Evolutionary conservation across 1,140 invertebrate genomes (phyloP), one percentile per base, ranked within the genome.

Genomic region (Atta texana): DNA sequence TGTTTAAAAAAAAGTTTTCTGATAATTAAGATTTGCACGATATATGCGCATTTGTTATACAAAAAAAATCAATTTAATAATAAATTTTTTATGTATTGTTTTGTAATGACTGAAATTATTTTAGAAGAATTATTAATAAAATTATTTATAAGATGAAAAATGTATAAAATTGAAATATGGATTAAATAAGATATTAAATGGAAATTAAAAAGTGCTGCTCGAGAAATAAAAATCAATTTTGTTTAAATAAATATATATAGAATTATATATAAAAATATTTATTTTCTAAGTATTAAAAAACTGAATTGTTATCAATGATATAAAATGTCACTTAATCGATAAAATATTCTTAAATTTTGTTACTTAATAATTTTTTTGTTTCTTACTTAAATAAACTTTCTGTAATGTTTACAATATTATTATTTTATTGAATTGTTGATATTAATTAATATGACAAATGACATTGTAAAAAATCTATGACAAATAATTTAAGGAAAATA

Each of bases 321-420:
- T 39, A 8, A 39, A 39, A 8, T 39, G 7, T 39, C 34, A 39
- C 6, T 39, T 39, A 7, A 39, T 39, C 7, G 34, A 39, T 39
- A 7, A 39, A 39, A 39, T 44, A 44, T 44, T 44, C 1, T 44
- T 44, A 44, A 10, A 12, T 44, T 44, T 44, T 10, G 8, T 44
- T 44, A 66, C 21, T 66, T 66, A 5, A 14, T n/a, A 34, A 39
- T 21, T 66, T 66, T 64, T 8, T 31, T 24, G 2, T 63, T 63
- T 49, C 5, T 77, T 21, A n/a, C 21, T 18, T 63, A 31, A 77
- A 63, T 6, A 5, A 55, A 10, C 21, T 64, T 64, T 44, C 4
- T 77, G n/a, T 28, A 59, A 39, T 44, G n/a, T 18, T 28, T 59
- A 24, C 31, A 10, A 34, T 66, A n/a, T 66, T 74, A 74, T 21